A percentile compares a stretch with the other conserved stretches of the same genome.
Evolutionary conservation across 2,888 invertebrate genomes (phyloP).

Genomic region (Drosophila paramelanica): DNA sequence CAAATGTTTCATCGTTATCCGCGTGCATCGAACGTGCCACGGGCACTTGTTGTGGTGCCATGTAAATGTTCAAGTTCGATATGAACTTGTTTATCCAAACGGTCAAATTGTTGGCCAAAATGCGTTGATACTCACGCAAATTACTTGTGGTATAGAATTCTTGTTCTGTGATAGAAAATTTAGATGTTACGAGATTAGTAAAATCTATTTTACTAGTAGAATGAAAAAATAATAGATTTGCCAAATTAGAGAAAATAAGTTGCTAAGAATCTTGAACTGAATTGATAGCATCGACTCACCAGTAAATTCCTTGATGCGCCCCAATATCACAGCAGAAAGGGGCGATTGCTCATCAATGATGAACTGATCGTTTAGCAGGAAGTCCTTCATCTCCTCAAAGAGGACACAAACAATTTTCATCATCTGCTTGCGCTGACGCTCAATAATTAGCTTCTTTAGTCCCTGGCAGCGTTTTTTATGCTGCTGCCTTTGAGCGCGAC

Average conservation of each 20-base stretch:
- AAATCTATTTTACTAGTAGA: background rate
- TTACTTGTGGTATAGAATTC: conserved; percentile 81
- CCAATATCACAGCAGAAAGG: conserved; percentile 75
- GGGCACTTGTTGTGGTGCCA: conserved; percentile 52
- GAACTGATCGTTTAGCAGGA: conserved; percentile 80
- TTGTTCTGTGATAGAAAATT: conserved; percentile 59
- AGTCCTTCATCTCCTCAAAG: conserved; percentile 83
- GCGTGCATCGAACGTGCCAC: conserved; percentile 43
- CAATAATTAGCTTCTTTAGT: conserved; percentile 68
- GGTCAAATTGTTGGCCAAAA: conserved; percentile 82
- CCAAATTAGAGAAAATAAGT: too few relatives aligned
- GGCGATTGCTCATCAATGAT: conserved; percentile 74
- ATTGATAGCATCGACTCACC: conserved; percentile 53
- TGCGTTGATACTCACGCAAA: conserved; percentile 78
- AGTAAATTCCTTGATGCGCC: conserved; percentile 77
- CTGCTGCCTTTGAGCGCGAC: conserved; percentile 56
- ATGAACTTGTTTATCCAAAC: conserved; percentile 84
- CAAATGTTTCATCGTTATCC: conserved; percentile 63
- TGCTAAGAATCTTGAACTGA: too few relatives aligned
- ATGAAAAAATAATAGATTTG: too few relatives aligned
- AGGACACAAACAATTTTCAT: conserved; percentile 79
- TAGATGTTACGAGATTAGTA: background rate
- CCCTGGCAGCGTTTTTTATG: conserved; percentile 66
- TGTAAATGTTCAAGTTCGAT: conserved; percentile 80
- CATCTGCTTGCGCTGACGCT: conserved; percentile 75